Percentiles rank a stretch among this genome's conserved stretches.
These are phyloP conservation scores for Solen grandis DNA, from an alignment of 1,140 invertebrate genomes.

Conservation along the genomic window DNA sequence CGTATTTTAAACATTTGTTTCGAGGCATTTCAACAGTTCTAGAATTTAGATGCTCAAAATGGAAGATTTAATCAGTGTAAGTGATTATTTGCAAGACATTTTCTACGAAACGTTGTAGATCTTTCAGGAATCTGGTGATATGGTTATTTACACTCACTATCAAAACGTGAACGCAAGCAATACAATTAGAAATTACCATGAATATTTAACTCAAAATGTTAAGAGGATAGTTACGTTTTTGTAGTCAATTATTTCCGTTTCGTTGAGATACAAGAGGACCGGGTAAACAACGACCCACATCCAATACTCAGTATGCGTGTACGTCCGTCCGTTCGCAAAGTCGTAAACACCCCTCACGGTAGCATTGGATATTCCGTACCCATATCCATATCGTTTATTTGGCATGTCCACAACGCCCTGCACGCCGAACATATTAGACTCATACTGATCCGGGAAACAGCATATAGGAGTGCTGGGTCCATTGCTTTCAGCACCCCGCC, in stretches of 20 bases:
- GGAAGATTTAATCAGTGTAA: no score
- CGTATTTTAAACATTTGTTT: no score
- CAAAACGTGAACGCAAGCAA: no score
- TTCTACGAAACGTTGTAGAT: no score
- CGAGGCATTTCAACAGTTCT: no score
- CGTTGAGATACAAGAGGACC: not conserved
- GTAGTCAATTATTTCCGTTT: constrained; percentile 31
- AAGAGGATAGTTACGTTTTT: constrained; percentile 16
- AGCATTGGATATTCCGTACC: constrained; percentile 14
- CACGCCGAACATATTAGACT: constrained; percentile 7
- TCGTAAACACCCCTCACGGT: constrained; percentile 18
- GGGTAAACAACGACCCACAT: constrained; percentile 1
- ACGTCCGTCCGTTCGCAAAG: constrained; percentile 23
- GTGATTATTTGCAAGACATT: no score
- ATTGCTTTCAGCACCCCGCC: no score
- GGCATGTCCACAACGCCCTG: not conserved
- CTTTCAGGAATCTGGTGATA: no score
- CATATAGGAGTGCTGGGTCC: constrained; percentile 19
- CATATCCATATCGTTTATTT: not conserved
- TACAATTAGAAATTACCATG: no score
- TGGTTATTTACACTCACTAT: no score
- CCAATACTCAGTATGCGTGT: not conserved
- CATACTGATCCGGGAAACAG: constrained; percentile 31
- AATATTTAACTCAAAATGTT: no score
- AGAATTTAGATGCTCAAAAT: no score